Evolutionary conservation across 2,888 invertebrate genomes (phyloP).

Genomic region (Sesia bembeciformis): DNA sequence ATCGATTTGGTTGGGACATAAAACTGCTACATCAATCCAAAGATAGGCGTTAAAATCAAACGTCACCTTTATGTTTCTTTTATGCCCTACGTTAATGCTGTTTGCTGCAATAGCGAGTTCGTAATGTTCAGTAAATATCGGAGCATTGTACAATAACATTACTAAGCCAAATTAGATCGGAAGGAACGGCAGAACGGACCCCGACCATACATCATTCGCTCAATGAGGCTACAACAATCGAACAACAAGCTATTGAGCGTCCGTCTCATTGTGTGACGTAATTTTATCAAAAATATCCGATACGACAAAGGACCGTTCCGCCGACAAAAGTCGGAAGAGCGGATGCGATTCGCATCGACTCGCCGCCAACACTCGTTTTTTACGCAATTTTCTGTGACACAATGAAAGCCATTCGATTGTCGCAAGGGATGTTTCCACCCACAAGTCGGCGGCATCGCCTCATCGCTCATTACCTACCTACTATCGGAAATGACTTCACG

Average conservation of each 20-base stretch:
- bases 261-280: slow-evolving; percentile 60
- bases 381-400: slow-evolving; percentile 49
- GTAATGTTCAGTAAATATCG: slow-evolving; percentile 46
- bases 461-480: slow-evolving; percentile 64
- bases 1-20: no score
- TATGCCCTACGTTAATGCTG: slow-evolving; percentile 6
- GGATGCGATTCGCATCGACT: slow-evolving; percentile 70
- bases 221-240: slow-evolving; percentile 68
- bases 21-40: no score
- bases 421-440: slow-evolving; percentile 73
- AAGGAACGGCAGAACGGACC: slow-evolving; percentile 32
- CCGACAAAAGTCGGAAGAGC: slow-evolving; percentile 72
- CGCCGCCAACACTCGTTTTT: slow-evolving; percentile 54
- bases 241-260: slow-evolving; percentile 61
- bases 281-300: slow-evolving; percentile 72
- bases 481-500: slow-evolving; percentile 64
- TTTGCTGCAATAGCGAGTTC: slow-evolving; percentile 19
- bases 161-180: slow-evolving; percentile 52
- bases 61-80: slow-evolving; percentile 1
- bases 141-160: slow-evolving; percentile 43
- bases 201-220: slow-evolving; percentile 59
- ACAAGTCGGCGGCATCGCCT: slow-evolving; percentile 52
- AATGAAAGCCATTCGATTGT: slow-evolving; percentile 35
- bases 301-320: slow-evolving; percentile 47
- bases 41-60: not conserved